phyloP scores from a whole-genome alignment of 1,140 invertebrate species.

The Macrocentrus cingulum region DNA sequence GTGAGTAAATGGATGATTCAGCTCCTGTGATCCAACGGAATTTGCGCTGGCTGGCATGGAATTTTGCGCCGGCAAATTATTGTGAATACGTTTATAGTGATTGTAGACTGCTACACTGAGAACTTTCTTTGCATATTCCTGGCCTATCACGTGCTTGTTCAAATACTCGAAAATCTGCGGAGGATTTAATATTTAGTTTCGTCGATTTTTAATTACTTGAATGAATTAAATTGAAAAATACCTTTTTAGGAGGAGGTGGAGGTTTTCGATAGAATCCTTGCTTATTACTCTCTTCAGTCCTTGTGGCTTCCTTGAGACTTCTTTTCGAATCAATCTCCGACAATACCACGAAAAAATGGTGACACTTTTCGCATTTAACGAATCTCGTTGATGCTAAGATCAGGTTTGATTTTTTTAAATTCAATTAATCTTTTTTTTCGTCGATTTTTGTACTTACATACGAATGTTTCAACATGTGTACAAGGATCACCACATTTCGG shows the following conservation, averaged over 20 bases:
- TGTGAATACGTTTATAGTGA: slow-evolving; percentile 97
- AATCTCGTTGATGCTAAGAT: slow-evolving; percentile 80
- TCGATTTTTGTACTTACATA: slow-evolving; percentile 68
- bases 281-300: slow-evolving; percentile 59
- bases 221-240: slow-evolving; percentile 38
- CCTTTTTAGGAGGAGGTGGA: slow-evolving; percentile 91
- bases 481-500: slow-evolving; percentile 96
- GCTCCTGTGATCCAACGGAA: slow-evolving; percentile 65
- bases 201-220: slow-evolving; percentile 3
- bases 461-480: slow-evolving; percentile 95
- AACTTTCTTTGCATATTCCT: slow-evolving; percentile 98
- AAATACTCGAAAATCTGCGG: slow-evolving; percentile 89
- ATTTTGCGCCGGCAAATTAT: slow-evolving; percentile 76
- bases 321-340: slow-evolving; percentile 89
- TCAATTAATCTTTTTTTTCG: slow-evolving; percentile 1
- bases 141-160: slow-evolving; percentile 95
- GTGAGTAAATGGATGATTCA: slow-evolving; percentile 72
- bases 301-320: slow-evolving; percentile 76
- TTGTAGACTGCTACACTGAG: slow-evolving; percentile 98
- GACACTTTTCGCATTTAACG: slow-evolving; percentile 97
- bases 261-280: slow-evolving; percentile 73
- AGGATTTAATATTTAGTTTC: slow-evolving; percentile 21
- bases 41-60: slow-evolving; percentile 53
- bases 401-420: slow-evolving; percentile 7
- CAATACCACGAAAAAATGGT: slow-evolving; percentile 96